Evolutionary conservation across 2,113 vertebrate species (phyloP), one percentile per base, ranked within the genome.

Genomic region (Lepus europaeus): DNA sequence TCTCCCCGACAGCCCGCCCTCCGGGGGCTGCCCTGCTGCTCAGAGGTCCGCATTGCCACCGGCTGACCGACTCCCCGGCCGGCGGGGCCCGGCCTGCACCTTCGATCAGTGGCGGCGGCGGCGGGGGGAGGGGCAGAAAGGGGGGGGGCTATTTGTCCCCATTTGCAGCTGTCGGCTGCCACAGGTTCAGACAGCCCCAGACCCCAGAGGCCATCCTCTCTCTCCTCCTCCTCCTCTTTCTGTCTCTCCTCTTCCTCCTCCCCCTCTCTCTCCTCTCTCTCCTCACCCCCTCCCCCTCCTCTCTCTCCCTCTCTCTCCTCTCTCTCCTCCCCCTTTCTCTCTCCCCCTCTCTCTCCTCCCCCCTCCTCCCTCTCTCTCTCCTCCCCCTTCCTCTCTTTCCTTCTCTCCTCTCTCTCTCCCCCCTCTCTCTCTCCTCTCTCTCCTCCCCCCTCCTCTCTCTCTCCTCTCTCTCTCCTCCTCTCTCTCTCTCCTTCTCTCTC

Each of bases 341-440:
- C 17, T 22, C 53, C 23, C 25, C 9, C 11, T 20, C 23, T 22
- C 17, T 73, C 19, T 23, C 36, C 20, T 25, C 23, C 20, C 8
- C 20, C 31, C 31, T 56, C 4, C 49, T 29, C 1, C 82, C 51
- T 56, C 8, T 31, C 0, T 12, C 39, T 20, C 14, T 14, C 22
- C 10, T 53, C 7, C 2, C 3, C 74, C 22, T 20, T 11, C 20
- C 4, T 33, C 3, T 12, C 10, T 25, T 1, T 29, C 51, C 16
- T 22, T 36, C 1, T 2, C 20, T 16, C 61, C 6, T 12, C n/a
- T n/a, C n/a, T n/a, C n/a, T 12, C 23, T 9, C 14, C 27, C 4
- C 25, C 14, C n/a, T 5, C 19, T 8, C 12, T 16, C 25, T 33
- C 29, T 25, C 91, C 81, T 96, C 93, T 97, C 92, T 61, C 63